Base-by-base conservation (phyloP, 1,140 invertebrate genomes). In the Megathymus violae region DNA sequence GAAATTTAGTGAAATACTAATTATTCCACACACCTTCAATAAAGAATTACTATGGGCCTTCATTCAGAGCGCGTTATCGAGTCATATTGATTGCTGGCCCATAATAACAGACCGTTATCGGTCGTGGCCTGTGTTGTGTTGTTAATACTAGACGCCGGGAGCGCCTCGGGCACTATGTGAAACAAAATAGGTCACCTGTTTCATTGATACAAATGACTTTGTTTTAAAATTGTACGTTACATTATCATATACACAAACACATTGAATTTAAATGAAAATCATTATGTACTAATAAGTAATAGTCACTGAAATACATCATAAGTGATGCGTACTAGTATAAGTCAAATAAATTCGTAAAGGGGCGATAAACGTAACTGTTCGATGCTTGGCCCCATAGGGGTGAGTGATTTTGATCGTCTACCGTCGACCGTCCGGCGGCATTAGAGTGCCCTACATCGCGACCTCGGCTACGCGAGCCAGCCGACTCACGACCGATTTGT, bases 1-100 rank as follows among this genome's bases (percentile, higher is more conserved):
- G 22, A 25, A 25, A 25, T 25, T 25, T 25, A 25, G 22, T 3
- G 6, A 7, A 31, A 4, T 10, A 41, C 13, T n/a, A 25, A 13
- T 40, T 17, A 40, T 52, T 19, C 38, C 17, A 25, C 22, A 14
- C 22, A 27, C 22, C 27, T 48, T 13, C 46, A 19, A 38, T 7
- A 41, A 54, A 40, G 34, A 14, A 15, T 22, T 40, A 15, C 5
- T 31, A 31, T 31, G 9, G 9, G 19, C 36, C 31, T 38, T 11
- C 44, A 60, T 60, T 60, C 16, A 60, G 44, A 13, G 58, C 43
- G 15, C 44, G 31, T 61, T 61, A 61, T 61, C 46, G 59, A 22
- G 19, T 7, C 17, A 14, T 50, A 63, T 63, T 50, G 61, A 63
- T 62, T 62, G 36, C 59, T 34, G 15, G 56, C 34, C 6, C 34